phyloP scores from a whole-genome alignment of 2,797 vertebrate species.

The Spondyliosoma cantharus region DNA sequence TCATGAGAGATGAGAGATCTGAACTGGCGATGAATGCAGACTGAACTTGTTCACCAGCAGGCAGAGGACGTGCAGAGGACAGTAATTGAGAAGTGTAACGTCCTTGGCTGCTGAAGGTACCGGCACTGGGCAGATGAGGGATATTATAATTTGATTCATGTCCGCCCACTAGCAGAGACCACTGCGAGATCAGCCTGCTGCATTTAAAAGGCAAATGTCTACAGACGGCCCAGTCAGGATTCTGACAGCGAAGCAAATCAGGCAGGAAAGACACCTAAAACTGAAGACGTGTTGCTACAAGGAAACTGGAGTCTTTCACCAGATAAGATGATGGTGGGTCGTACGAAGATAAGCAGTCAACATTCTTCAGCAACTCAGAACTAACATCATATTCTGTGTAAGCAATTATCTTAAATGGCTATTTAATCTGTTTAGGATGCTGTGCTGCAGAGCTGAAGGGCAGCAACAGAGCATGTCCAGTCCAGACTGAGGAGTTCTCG shows the following conservation, averaged over 20 bases:
- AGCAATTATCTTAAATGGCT: not conserved
- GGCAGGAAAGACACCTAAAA: conserved; percentile 12
- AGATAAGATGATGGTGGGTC: conserved; percentile 9
- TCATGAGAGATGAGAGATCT: conserved; percentile 23
- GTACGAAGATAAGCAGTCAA: conserved; percentile 3
- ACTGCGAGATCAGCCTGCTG: conserved; percentile 46
- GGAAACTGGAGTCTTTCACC: not conserved
- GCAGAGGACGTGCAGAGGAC: conserved; percentile 44
- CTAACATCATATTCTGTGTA: not conserved
- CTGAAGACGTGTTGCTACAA: conserved; percentile 3
- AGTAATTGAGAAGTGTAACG: conserved; percentile 41
- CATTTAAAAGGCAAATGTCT: conserved; percentile 54
- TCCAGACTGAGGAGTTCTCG: not conserved
- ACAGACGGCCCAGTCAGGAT: conserved; percentile 13
- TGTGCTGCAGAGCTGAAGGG: not conserved
- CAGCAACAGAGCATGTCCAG: not conserved
- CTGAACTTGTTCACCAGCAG: conserved; percentile 40
- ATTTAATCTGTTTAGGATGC: not conserved
- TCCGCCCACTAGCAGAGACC: conserved; percentile 40
- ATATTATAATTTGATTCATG: conserved; percentile 70
- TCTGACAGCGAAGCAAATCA: conserved; percentile 3
- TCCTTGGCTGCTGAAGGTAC: conserved; percentile 59
- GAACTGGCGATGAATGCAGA: conserved; percentile 40
- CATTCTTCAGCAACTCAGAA: conserved; percentile 20
- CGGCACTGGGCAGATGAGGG: conserved; percentile 60